Evolutionary conservation across 2,113 vertebrate genomes (phyloP).

Genomic region (Halichoerus grypus): DNA sequence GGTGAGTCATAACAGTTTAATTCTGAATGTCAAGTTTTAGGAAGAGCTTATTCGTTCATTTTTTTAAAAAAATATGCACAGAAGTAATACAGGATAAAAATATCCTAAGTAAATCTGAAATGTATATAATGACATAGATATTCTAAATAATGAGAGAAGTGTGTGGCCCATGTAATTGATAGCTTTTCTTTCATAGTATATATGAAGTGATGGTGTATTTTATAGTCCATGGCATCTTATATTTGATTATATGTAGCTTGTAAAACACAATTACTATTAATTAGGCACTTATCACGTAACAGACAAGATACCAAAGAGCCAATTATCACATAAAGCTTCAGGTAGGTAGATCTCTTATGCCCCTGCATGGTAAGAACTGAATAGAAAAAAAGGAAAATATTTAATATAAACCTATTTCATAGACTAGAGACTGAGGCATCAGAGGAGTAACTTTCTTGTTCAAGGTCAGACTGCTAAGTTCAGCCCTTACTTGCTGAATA

Average conservation of each 20-base stretch:
- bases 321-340: not conserved
- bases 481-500: not conserved
- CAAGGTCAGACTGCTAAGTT: accelerated
- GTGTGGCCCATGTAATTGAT: not conserved
- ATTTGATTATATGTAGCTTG: not conserved
- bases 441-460: not conserved
- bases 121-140: not conserved
- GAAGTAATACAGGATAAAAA: not conserved
- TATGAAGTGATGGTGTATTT: not conserved
- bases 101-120: not conserved
- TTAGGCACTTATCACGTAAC: not conserved
- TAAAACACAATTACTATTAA: not conserved
- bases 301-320: not conserved
- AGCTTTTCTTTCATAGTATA: not conserved
- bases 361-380: not conserved
- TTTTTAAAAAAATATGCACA: not conserved
- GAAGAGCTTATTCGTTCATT: not conserved
- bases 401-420: not conserved
- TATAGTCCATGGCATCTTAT: not conserved
- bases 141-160: not conserved
- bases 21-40: not conserved
- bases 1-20: not conserved
- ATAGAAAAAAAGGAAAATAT: no score
- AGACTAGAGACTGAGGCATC: not conserved
- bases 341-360: not conserved